Evolutionary conservation across 2,888 invertebrate species (phyloP).

Genomic region (Plemyria rubiginata): DNA sequence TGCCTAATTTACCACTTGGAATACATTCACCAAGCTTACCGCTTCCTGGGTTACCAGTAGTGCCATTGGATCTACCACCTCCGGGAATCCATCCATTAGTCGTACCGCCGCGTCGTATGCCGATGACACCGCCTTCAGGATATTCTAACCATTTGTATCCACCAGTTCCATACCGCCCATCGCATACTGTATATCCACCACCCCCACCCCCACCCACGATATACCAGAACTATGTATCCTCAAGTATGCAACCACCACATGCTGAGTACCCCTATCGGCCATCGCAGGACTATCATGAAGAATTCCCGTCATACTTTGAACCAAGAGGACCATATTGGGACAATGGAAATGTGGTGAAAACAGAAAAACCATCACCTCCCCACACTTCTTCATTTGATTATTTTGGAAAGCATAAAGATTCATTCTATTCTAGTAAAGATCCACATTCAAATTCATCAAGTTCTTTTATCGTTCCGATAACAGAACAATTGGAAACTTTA

Average conservation of each 20-base stretch:
- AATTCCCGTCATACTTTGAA: constrained; percentile 17
- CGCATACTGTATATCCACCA: constrained; percentile 1
- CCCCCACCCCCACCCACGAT: constrained; percentile 6
- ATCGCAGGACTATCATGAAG: constrained; percentile 5
- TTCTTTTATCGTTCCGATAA: constrained; percentile 5
- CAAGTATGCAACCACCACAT: constrained; percentile 11
- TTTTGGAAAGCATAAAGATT: constrained; percentile 22
- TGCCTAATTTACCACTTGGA: constrained; percentile 46
- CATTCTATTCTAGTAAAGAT: constrained; percentile 26
- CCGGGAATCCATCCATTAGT: constrained; percentile 34
- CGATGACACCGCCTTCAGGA: constrained; percentile 9
- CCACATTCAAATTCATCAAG: neutral
- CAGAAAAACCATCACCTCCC: constrained; percentile 23
- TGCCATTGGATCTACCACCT: constrained; percentile 40
- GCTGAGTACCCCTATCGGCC: constrained; percentile 13
- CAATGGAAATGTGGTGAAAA: constrained; percentile 7
- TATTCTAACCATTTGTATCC: constrained; percentile 12
- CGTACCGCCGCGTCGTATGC: constrained; percentile 16
- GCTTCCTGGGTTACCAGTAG: constrained; percentile 5
- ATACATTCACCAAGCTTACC: constrained; percentile 35
- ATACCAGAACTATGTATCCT: constrained; percentile 9
- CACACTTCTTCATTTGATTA: constrained; percentile 21
- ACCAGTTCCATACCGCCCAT: constrained; percentile 5
- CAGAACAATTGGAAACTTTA: constrained; percentile 26
- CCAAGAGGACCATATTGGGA: constrained; percentile 19